A percentile compares a stretch with the other conserved stretches of the same genome.
phyloP scores from a whole-genome alignment of 2,888 invertebrate species.

The Oscheius sp. region DNA sequence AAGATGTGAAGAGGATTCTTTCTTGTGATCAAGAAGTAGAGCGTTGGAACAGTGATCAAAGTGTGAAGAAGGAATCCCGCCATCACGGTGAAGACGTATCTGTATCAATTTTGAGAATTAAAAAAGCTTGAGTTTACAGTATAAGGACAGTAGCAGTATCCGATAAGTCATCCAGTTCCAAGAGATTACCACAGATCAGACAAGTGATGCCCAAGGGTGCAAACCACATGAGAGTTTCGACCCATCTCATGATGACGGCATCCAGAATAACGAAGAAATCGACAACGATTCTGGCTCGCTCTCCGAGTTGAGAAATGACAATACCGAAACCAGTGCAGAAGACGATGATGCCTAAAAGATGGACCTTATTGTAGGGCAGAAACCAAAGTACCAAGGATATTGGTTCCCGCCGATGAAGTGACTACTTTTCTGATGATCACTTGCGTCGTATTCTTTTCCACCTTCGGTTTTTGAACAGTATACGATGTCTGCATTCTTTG shows the following conservation, averaged over 20 bases:
- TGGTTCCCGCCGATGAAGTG: conserved; percentile 75
- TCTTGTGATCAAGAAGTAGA: conserved; percentile 83
- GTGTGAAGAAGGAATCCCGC: conserved; percentile 92
- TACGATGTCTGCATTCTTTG: conserved; percentile 72
- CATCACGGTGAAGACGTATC: conserved; percentile 92
- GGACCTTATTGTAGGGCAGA: no score
- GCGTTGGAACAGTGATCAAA: conserved; percentile 86
- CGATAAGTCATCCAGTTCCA: conserved; percentile 71
- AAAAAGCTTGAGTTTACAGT: conserved; percentile 33
- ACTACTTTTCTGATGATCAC: conserved; percentile 41
- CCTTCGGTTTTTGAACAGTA: conserved; percentile 53
- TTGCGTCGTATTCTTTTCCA: conserved; percentile 48
- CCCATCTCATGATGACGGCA: conserved; percentile 86
- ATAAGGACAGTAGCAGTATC: conserved; percentile 67
- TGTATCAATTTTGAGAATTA: conserved; percentile 46
- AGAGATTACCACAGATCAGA: conserved; percentile 70
- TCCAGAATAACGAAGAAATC: conserved; percentile 90
- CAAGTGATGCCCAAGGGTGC: conserved; percentile 72
- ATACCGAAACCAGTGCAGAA: conserved; percentile 92
- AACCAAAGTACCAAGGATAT: conserved; percentile 78
- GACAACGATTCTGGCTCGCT: conserved; percentile 76
- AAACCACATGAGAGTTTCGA: conserved; percentile 70
- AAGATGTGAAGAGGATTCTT: conserved; percentile 62
- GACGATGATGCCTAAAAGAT: conserved; percentile 84
- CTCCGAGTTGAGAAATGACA: conserved; percentile 86